Evolutionary conservation across 2,888 invertebrate genomes (phyloP), one percentile per base, ranked within the genome.

Genomic region (Andrena camellia): DNA sequence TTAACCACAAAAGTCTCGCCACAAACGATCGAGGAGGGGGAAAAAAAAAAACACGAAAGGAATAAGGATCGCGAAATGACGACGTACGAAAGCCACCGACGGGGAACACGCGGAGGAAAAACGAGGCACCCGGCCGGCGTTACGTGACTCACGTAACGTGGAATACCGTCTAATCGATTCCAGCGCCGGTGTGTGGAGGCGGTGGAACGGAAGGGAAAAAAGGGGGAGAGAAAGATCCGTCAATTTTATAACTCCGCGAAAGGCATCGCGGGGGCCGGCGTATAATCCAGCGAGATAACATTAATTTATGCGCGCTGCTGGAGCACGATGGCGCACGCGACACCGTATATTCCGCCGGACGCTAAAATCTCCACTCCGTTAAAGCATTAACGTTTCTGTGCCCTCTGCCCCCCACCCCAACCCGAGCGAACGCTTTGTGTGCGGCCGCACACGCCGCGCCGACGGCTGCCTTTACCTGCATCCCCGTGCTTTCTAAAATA

Each of bases 231-330:
- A 86, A 79, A 86, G 84, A 84, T 82, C 75, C 84, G 79, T 86
- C 86, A 86, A 84, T 84, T 84, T 86, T 80, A 72, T 78, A 72
- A 57, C 68, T 50, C 71, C 59, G 57, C 64, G 67, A 74, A 74
- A 80, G 72, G 60, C 84, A 79, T 81, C 77, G 79, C 63, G 81
- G 26, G 70, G 71, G 63, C 48, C 7, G 23, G 48, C 52, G 69
- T 66, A 80, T 85, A 86, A 83, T 63, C 69, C 79, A 29, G 42
- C 74, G 78, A 77, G 87, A 87, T 87, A 87, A 85, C 81, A 77
- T 85, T 87, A 87, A 87, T 87, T 87, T 87, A 87, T 87, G 80
- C 85, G 73, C 69, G 26, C 57, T 77, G 42, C 48, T 83, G 67
- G 62, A 85, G 84, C 79, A 57, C 57, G 66, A 59, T 59, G 57